Evolutionary conservation across 1,140 invertebrate genomes (phyloP).

Genomic region (Procambarus clarkii): DNA sequence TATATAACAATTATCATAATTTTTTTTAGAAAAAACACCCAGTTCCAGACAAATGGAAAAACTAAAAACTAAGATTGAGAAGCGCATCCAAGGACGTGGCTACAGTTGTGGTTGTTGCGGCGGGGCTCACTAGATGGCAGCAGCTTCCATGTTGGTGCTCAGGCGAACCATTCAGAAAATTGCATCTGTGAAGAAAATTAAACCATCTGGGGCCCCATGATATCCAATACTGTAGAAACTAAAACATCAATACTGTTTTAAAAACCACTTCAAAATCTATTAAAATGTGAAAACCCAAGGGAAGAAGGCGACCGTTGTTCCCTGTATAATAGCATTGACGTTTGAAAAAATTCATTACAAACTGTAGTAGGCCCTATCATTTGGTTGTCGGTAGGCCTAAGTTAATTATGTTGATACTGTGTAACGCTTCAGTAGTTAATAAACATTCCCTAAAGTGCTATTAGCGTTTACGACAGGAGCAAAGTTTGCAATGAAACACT

Average conservation of each 20-base stretch:
- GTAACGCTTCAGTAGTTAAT: background rate
- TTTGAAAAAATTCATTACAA: background rate
- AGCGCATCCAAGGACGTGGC: background rate
- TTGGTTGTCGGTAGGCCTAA: background rate
- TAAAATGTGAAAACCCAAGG: background rate
- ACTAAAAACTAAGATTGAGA: background rate
- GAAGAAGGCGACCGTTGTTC: background rate
- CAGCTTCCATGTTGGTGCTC: background rate
- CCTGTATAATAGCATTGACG: background rate
- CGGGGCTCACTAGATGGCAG: background rate
- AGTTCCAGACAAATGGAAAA: background rate
- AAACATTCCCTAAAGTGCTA: background rate
- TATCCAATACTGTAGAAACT: background rate
- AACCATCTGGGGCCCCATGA: slow-evolving; percentile 6
- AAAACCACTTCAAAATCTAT: background rate
- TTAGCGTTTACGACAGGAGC: background rate
- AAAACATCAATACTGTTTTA: background rate
- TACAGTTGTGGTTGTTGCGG: background rate
- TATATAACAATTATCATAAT: background rate
- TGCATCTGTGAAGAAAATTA: background rate
- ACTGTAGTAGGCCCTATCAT: background rate
- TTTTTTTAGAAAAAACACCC: no score
- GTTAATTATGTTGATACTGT: background rate
- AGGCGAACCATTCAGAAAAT: background rate
- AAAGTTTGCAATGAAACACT: background rate